A percentile compares a stretch with the other conserved stretches of the same genome.
Conservation (phyloP, 1,140 invertebrate species). For the Drosophila sulfurigaster region DNA sequence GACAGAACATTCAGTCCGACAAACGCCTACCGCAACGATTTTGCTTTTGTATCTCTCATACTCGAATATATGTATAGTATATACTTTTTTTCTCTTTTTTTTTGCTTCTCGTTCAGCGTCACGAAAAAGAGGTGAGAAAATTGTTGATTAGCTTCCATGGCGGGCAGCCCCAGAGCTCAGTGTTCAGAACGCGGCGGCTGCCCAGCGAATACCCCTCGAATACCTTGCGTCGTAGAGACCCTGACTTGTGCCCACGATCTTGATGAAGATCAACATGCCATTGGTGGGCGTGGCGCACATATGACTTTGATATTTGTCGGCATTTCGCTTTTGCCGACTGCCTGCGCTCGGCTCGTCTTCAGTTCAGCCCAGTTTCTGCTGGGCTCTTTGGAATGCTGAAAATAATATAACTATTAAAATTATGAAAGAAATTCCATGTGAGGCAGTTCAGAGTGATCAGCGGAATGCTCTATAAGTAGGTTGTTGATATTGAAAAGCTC, state of each 20-base stretch:
- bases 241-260: slow-evolving; percentile 44
- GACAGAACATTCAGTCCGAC: slow-evolving; percentile 80
- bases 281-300: slow-evolving; percentile 67
- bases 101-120: slow-evolving; percentile 42
- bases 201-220: slow-evolving; percentile 15
- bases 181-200: slow-evolving; percentile 18
- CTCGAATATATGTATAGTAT: too few relatives aligned
- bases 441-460: not conserved
- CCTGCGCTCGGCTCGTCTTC: slow-evolving; percentile 26
- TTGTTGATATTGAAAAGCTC: not conserved
- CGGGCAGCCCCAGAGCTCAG: slow-evolving; percentile 50
- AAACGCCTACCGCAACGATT: slow-evolving; percentile 79
- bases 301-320: slow-evolving; percentile 83
- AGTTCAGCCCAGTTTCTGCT: slow-evolving; percentile 32
- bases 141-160: slow-evolving; percentile 85
- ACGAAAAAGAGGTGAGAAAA: slow-evolving; percentile 85
- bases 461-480: slow-evolving; percentile 18
- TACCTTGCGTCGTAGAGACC: not conserved
- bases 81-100: slow-evolving; percentile 9
- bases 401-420: slow-evolving; percentile 70
- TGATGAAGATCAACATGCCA: slow-evolving; percentile 84
- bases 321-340: slow-evolving; percentile 63
- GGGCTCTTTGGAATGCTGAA: slow-evolving; percentile 49
- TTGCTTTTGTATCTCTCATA: slow-evolving; percentile 18
- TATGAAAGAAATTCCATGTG: slow-evolving; percentile 12